A percentile compares a stretch with the other conserved stretches of the same genome.
Evolutionary conservation across 2,113 vertebrate genomes (phyloP).

Genomic region (Trichechus manatus): DNA sequence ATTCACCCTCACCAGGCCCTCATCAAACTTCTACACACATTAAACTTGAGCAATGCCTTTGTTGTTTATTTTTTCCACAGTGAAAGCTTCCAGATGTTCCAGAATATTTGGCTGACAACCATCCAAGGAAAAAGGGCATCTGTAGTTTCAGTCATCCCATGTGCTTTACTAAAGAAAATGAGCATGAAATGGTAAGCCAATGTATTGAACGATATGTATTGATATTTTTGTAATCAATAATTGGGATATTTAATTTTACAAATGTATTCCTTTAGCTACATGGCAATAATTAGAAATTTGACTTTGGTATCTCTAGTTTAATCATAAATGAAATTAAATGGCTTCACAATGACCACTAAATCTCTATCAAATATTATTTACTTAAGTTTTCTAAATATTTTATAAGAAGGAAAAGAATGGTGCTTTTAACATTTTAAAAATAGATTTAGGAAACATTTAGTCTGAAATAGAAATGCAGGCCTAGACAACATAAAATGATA

Average conservation of each 20-base stretch:
- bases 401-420: slow-evolving; percentile 2
- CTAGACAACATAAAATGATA: slow-evolving; percentile 9
- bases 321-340: slow-evolving; percentile 23
- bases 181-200: slow-evolving; percentile 35
- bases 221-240: slow-evolving; percentile 24
- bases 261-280: neutral
- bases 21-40: slow-evolving; percentile 50
- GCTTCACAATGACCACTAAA: slow-evolving; percentile 52
- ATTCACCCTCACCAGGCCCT: neutral
- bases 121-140: slow-evolving; percentile 58
- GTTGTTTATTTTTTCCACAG: slow-evolving; percentile 60
- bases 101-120: slow-evolving; percentile 54
- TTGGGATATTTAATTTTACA: neutral
- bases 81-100: slow-evolving; percentile 70
- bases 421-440: neutral
- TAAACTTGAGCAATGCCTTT: slow-evolving; percentile 63
- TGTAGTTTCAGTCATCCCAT: slow-evolving; percentile 56
- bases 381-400: slow-evolving; percentile 41
- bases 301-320: neutral
- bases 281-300: neutral
- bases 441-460: slow-evolving; percentile 3
- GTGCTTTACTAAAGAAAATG: slow-evolving; percentile 57
- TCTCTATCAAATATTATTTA: slow-evolving; percentile 3
- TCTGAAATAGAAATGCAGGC: neutral
- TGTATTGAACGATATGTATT: neutral